Percentiles rank a stretch among this genome's conserved stretches.
Evolutionary conservation across 1,140 invertebrate species (phyloP).

Genomic region (Pantala flavescens): DNA sequence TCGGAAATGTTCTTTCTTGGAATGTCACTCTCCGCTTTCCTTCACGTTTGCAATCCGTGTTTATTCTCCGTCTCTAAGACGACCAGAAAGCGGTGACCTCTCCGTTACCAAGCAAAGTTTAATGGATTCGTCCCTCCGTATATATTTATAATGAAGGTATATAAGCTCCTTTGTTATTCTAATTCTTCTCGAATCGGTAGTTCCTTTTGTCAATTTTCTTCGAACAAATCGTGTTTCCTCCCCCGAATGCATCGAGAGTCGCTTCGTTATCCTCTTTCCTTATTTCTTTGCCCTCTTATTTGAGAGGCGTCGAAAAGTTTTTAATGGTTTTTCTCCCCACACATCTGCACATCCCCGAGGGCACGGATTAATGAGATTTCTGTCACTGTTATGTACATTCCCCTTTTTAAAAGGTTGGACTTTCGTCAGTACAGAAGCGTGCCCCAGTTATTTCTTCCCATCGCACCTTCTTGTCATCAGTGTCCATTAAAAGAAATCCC

Average conservation of each 20-base stretch:
- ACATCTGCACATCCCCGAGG: not conserved
- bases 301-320: conserved; percentile 8
- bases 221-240: not conserved
- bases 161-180: not conserved
- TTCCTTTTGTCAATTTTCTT: not conserved
- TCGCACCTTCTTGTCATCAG: too few species aligned
- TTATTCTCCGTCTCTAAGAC: too few species aligned
- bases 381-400: not conserved
- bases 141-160: not conserved
- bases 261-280: not conserved
- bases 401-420: not conserved
- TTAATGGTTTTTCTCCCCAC: conserved; percentile 2
- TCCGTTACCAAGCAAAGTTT: too few species aligned
- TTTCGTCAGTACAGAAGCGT: not conserved
- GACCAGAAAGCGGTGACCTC: too few species aligned
- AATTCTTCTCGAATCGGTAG: too few species aligned
- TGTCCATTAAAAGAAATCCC: too few species aligned
- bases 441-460: not conserved
- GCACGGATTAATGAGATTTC: conserved; percentile 9
- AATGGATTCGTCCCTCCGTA: too few species aligned
- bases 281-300: not conserved
- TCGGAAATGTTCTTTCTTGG: too few species aligned
- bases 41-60: too few species aligned
- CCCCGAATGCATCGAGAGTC: not conserved
- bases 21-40: too few species aligned